Evolutionary conservation across 2,888 invertebrate genomes (phyloP).

Genomic region (Chymomyza fuscimana): DNA sequence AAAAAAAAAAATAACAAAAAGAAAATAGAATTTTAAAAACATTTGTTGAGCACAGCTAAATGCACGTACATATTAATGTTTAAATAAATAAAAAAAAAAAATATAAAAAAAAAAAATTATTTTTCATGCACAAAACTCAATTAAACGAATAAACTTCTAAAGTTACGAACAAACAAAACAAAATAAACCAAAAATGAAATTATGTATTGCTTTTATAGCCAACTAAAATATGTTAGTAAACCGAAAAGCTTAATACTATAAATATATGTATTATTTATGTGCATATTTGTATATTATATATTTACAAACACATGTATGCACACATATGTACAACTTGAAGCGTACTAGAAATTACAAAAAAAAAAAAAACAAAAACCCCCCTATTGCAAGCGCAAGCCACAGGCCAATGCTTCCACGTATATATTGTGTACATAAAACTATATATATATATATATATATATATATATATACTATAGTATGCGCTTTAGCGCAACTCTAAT

Average conservation of each 20-base stretch:
- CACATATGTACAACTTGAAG: conserved; percentile 24
- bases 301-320: conserved; percentile 28
- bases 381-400: background rate
- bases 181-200: background rate
- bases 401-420: conserved; percentile 4
- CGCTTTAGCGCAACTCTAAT: conserved; percentile 1
- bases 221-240: conserved; percentile 13
- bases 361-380: background rate
- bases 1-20: background rate
- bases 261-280: conserved; percentile 13
- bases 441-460: conserved; percentile 36
- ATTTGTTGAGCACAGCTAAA: background rate
- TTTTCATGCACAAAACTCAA: background rate
- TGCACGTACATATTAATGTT: background rate
- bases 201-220: conserved; percentile 7
- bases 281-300: conserved; percentile 17
- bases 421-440: conserved; percentile 38
- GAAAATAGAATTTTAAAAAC: background rate
- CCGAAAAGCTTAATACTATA: background rate
- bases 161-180: conserved; percentile 7
- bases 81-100: conserved; percentile 8
- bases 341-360: background rate
- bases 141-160: conserved; percentile 12
- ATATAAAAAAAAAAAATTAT: background rate
- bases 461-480: conserved; percentile 9